A percentile compares a stretch with the other conserved stretches of the same genome.
These are phyloP conservation scores for Sabatieria punctata DNA, from an alignment of 2,888 invertebrate genomes.

Conservation along the genomic window DNA sequence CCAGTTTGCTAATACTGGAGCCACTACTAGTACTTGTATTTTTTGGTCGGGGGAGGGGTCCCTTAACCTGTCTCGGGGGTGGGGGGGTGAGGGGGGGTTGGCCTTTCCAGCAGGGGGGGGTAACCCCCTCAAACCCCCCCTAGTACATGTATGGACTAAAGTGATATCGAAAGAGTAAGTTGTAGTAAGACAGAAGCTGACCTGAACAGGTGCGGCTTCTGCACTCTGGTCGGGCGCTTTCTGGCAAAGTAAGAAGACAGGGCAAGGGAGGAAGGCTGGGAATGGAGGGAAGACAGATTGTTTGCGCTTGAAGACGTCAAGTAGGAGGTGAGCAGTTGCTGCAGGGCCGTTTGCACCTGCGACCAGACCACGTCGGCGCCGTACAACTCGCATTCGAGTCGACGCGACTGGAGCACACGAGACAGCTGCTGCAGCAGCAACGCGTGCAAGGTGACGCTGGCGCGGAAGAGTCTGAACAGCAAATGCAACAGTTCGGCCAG, in stretches of 20 bases:
- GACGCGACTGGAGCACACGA: slow-evolving; percentile 17
- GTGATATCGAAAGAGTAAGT: no score
- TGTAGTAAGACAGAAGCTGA: neutral
- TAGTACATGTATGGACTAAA: no score
- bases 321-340: slow-evolving; percentile 65
- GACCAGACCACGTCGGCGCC: slow-evolving; percentile 66
- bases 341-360: slow-evolving; percentile 71
- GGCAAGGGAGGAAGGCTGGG: slow-evolving; percentile 20
- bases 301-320: slow-evolving; percentile 37
- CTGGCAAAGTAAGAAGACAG: slow-evolving; percentile 37
- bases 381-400: slow-evolving; percentile 38
- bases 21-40: no score
- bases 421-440: slow-evolving; percentile 42
- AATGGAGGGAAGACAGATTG: no score
- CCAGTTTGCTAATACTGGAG: no score
- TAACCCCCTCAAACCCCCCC: no score
- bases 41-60: no score
- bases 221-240: slow-evolving; percentile 20
- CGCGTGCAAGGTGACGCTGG: slow-evolving; percentile 57
- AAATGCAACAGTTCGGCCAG: slow-evolving; percentile 48
- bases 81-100: no score
- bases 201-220: neutral
- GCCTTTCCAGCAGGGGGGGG: no score
- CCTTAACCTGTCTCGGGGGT: no score
- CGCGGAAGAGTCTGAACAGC: slow-evolving; percentile 62